phyloP scores from a whole-genome alignment of 2,113 vertebrate species.

The Chaenogobius annularis region DNA sequence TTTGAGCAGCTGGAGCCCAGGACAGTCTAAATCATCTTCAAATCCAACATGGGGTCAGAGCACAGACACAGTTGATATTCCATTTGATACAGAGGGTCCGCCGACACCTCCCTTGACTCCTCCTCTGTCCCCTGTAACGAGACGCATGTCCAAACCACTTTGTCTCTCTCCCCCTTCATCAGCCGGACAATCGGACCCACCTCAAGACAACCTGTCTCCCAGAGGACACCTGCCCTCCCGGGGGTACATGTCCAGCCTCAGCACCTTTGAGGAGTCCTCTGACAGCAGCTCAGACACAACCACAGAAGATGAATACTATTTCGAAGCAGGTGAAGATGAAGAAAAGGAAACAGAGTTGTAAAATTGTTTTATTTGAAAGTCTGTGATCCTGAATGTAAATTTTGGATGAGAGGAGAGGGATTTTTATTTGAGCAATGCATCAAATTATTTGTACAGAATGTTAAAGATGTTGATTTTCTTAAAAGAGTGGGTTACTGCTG shows the following conservation, averaged over 20 bases:
- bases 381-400: slow-evolving; percentile 5
- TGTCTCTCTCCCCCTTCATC: slow-evolving; percentile 55
- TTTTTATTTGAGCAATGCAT: background rate
- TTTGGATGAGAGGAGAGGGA: background rate
- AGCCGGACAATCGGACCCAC: slow-evolving; percentile 61
- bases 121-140: slow-evolving; percentile 58
- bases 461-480: slow-evolving; percentile 25
- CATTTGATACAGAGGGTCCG: slow-evolving; percentile 58
- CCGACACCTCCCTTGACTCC: slow-evolving; percentile 76
- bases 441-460: slow-evolving; percentile 8
- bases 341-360: slow-evolving; percentile 78
- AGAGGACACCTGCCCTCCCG: slow-evolving; percentile 61
- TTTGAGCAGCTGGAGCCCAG: slow-evolving; percentile 55
- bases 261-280: slow-evolving; percentile 80
- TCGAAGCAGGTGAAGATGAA: slow-evolving; percentile 67
- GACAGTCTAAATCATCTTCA: slow-evolving; percentile 6
- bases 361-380: slow-evolving; percentile 22
- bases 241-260: slow-evolving; percentile 58
- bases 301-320: slow-evolving; percentile 93
- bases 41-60: slow-evolving; percentile 36
- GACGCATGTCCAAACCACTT: slow-evolving; percentile 63
- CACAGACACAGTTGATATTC: slow-evolving; percentile 39
- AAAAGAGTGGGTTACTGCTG: slow-evolving; percentile 12
- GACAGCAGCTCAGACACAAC: slow-evolving; percentile 85
- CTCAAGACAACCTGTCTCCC: slow-evolving; percentile 67